phyloP scores from a whole-genome alignment of 1,140 invertebrate species.

The Samia ricini region DNA sequence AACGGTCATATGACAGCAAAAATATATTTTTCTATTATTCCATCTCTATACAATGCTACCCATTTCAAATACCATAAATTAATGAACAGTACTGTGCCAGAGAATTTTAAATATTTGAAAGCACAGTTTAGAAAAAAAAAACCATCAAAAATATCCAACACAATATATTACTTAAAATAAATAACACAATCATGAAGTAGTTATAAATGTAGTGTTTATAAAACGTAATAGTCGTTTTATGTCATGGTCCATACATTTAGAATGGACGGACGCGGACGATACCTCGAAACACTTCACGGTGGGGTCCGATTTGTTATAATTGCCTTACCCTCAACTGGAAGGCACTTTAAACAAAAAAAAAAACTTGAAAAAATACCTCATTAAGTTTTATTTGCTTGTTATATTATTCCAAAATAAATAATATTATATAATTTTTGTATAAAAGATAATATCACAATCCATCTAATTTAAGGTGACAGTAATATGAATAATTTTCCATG shows the following conservation, averaged over 20 bases:
- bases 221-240: slow-evolving; percentile 74
- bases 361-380: not conserved
- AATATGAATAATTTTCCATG: not conserved
- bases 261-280: slow-evolving; percentile 45
- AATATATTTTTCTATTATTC: not conserved
- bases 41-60: not conserved
- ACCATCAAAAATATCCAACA: slow-evolving; percentile 68
- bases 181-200: slow-evolving; percentile 76
- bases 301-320: slow-evolving; percentile 64
- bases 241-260: slow-evolving; percentile 72
- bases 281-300: slow-evolving; percentile 21
- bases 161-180: slow-evolving; percentile 77
- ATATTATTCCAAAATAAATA: slow-evolving; percentile 4
- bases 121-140: slow-evolving; percentile 69
- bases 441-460: not conserved
- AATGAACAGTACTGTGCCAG: slow-evolving; percentile 70
- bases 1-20: not conserved
- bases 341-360: not conserved
- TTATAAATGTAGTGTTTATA: slow-evolving; percentile 78
- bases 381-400: slow-evolving; percentile 9
- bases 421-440: not conserved
- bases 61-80: slow-evolving; percentile 65
- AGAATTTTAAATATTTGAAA: slow-evolving; percentile 77
- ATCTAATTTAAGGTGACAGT: not conserved
- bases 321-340: slow-evolving; percentile 21